phyloP scores from a whole-genome alignment of 64 coral and sea anemone species.

The Porites australiensis region DNA sequence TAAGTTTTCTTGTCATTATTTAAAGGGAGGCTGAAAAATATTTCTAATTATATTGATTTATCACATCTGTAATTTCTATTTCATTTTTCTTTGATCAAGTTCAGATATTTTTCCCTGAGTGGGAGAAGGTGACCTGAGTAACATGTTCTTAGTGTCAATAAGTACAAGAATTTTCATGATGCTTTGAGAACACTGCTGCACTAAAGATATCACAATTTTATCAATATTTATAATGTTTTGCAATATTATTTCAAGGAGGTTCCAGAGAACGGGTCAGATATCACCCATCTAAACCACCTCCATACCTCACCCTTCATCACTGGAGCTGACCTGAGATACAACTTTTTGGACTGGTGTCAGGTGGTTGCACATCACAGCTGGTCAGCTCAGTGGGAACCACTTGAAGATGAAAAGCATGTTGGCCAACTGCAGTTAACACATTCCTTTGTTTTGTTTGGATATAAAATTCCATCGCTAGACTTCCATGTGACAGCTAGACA shows the following conservation, averaged over 20 bases:
- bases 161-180: no score
- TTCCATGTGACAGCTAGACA: conserved; percentile 85
- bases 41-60: no score
- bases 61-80: no score
- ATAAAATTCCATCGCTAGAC: conserved; percentile 64
- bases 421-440: conserved; percentile 60
- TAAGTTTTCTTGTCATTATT: no score
- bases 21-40: no score
- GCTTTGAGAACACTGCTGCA: no score
- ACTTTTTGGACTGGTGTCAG: conserved; percentile 72
- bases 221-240: background rate
- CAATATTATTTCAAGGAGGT: conserved; percentile 56
- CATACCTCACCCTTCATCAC: conserved; percentile 64
- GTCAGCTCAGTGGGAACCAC: conserved; percentile 68
- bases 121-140: no score
- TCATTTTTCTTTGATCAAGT: no score
- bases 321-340: conserved; percentile 70
- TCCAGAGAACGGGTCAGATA: conserved; percentile 92
- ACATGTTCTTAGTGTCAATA: no score
- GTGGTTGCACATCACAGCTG: conserved; percentile 64
- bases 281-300: conserved; percentile 73
- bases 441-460: conserved; percentile 69
- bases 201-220: background rate
- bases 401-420: conserved; percentile 81
- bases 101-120: no score